Percentiles rank a stretch among this genome's conserved stretches.
phyloP scores from a whole-genome alignment of 2,113 vertebrate species.

The Sciurus niger region DNA sequence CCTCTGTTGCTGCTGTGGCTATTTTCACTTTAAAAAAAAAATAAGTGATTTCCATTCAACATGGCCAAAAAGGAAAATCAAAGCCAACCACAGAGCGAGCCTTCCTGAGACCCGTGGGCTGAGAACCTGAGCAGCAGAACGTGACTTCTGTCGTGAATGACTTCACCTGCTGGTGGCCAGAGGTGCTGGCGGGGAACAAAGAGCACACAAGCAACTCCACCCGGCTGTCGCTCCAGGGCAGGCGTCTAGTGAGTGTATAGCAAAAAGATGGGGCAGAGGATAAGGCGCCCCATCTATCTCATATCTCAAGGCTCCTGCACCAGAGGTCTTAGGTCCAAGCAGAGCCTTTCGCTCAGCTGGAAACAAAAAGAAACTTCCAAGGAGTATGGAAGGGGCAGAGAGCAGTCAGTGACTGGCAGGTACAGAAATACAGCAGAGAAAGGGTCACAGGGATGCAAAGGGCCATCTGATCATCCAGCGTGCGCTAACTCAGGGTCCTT shows the following conservation, averaged over 20 bases:
- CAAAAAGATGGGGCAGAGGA: slow-evolving; percentile 69
- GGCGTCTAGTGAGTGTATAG: slow-evolving; percentile 66
- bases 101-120: slow-evolving; percentile 57
- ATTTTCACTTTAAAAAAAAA: slow-evolving; percentile 27
- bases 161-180: slow-evolving; percentile 35
- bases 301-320: slow-evolving; percentile 3
- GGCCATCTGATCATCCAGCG: neutral
- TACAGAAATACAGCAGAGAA: slow-evolving; percentile 26
- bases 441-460: neutral
- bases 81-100: slow-evolving; percentile 57
- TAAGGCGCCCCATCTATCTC: slow-evolving; percentile 70
- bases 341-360: slow-evolving; percentile 40
- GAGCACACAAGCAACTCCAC: neutral
- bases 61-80: slow-evolving; percentile 67
- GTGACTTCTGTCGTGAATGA: slow-evolving; percentile 67
- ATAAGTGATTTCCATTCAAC: slow-evolving; percentile 63
- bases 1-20: slow-evolving; percentile 52
- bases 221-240: slow-evolving; percentile 45
- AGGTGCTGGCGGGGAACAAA: slow-evolving; percentile 77
- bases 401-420: slow-evolving; percentile 52
- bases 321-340: neutral
- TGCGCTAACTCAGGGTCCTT: slow-evolving; percentile 62
- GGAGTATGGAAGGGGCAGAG: slow-evolving; percentile 7
- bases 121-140: slow-evolving; percentile 66
- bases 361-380: neutral